These are phyloP conservation scores for Bungarus multicinctus DNA, from an alignment of 2,113 vertebrate species.

Conservation along the genomic window DNA sequence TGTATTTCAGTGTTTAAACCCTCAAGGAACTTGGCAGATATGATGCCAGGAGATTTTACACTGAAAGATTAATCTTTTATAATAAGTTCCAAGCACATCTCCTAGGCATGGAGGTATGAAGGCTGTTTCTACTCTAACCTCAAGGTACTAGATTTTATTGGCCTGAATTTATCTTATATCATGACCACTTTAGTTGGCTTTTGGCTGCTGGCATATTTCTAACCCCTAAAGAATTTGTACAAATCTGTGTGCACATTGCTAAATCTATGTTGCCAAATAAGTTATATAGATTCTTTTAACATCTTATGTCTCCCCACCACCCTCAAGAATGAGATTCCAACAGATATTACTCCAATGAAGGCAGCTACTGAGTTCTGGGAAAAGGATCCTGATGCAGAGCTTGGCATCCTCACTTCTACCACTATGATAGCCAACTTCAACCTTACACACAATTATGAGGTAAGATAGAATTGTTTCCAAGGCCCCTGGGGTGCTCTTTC, in stretches of 20 bases:
- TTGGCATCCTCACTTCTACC: background rate
- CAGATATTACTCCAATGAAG: constrained; percentile 15
- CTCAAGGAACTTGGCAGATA: background rate
- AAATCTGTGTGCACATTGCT: background rate
- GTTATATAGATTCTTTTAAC: background rate
- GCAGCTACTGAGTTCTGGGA: constrained; percentile 42
- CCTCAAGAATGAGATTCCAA: constrained; percentile 23
- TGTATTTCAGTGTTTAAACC: background rate
- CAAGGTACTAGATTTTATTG: background rate
- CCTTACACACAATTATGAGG: constrained; percentile 6
- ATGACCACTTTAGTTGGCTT: background rate
- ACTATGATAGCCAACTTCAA: background rate
- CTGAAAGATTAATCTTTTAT: background rate
- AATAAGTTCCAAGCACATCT: background rate
- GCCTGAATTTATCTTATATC: background rate
- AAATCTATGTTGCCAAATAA: background rate
- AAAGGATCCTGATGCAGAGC: background rate
- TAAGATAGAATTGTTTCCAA: background rate
- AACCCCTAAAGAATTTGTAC: background rate
- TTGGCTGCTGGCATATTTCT: constrained; percentile 6
- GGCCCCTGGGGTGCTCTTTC: too few relatives aligned
- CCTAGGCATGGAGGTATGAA: background rate
- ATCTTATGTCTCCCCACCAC: background rate
- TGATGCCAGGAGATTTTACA: background rate
- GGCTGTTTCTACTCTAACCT: background rate